Evolutionary conservation across 2,888 invertebrate genomes (phyloP).

Genomic region (Hirtodrosophila cameraria): DNA sequence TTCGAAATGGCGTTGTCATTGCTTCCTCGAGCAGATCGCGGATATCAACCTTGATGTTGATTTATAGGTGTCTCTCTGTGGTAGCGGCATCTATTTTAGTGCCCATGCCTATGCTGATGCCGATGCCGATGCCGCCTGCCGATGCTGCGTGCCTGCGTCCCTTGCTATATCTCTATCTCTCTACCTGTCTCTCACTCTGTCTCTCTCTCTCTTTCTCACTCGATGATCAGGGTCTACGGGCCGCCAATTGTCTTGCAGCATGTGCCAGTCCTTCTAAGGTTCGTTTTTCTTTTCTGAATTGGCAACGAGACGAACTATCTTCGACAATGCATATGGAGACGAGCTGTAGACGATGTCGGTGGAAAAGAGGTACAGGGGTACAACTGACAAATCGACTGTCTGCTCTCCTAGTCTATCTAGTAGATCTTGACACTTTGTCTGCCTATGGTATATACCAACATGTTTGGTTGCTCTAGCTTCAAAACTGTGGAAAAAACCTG

Average conservation of each 20-base stretch:
- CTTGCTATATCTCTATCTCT: slow-evolving; percentile 22
- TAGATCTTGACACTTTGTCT: too few relatives aligned
- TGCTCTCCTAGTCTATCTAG: slow-evolving; percentile 35
- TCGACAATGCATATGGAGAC: slow-evolving; percentile 26
- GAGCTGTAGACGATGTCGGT: not conserved
- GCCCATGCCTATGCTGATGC: too few relatives aligned
- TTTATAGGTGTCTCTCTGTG: slow-evolving; percentile 72
- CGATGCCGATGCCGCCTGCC: slow-evolving; percentile 29
- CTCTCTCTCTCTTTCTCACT: not conserved
- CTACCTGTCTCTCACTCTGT: not conserved
- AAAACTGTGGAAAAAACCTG: too few relatives aligned
- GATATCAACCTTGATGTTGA: slow-evolving; percentile 83
- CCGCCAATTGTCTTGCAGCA: slow-evolving; percentile 70
- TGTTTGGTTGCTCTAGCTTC: too few relatives aligned
- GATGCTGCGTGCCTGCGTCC: slow-evolving; percentile 53
- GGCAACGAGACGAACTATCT: slow-evolving; percentile 49
- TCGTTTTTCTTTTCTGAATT: slow-evolving; percentile 83
- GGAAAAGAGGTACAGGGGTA: slow-evolving; percentile 15
- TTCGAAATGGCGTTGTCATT: slow-evolving; percentile 45
- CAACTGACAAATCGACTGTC: slow-evolving; percentile 40
- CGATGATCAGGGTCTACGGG: slow-evolving; percentile 31
- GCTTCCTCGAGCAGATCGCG: slow-evolving; percentile 69
- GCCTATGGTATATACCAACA: too few relatives aligned
- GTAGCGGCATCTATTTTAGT: slow-evolving; percentile 64
- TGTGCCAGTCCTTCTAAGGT: slow-evolving; percentile 84